Evolutionary conservation across 2,113 vertebrate species (phyloP), one percentile per base, ranked within the genome.

Genomic region (Crotalus horridus): DNA sequence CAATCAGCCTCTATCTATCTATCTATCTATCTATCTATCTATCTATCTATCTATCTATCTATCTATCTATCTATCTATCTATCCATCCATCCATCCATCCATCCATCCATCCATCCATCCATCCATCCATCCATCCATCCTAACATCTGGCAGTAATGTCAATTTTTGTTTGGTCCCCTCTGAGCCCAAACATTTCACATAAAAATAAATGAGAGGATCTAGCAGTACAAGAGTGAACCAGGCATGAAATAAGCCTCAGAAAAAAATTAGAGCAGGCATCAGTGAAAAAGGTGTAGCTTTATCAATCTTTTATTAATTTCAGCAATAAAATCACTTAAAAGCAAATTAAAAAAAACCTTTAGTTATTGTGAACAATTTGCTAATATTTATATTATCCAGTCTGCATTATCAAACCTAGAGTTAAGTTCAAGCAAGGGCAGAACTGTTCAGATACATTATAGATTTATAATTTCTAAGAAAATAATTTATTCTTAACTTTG

Each of bases 311-410:
- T 10, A 89, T 23, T 88, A 87, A 51, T 0, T 0, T 85, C 89
- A 95, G 3, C 43, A 94, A 89, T 85, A 91, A 93, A 94, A 94
- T 54, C 48, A 92, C 58, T 88, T 88, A 92, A 85, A 92, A 96
- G 90, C 7, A 95, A 96, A 94, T 33, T 9, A 20, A 54, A 94
- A 93, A 92, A 91, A 92, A 91, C n/a, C 26, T 61, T 91, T 94
- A 92, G 33, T 43, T 61, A 39, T 43, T 92, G 39, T 92, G 56
- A 93, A 93, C 0, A 74, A n/a, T 88, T 56, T 29, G 15, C 33
- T 81, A 33, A 29, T 89, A 15, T 89, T 92, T 64, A 56, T 91
- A 4, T 92, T 92, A 91, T 54, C 93, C 88, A 23, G 26, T 85
- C 55, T 85, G 6, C 81, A 23, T 58, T 56, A 81, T 43, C 24